Base-by-base conservation (phyloP, 2,888 invertebrate species). In the Nemotelus pantherinus region DNA sequence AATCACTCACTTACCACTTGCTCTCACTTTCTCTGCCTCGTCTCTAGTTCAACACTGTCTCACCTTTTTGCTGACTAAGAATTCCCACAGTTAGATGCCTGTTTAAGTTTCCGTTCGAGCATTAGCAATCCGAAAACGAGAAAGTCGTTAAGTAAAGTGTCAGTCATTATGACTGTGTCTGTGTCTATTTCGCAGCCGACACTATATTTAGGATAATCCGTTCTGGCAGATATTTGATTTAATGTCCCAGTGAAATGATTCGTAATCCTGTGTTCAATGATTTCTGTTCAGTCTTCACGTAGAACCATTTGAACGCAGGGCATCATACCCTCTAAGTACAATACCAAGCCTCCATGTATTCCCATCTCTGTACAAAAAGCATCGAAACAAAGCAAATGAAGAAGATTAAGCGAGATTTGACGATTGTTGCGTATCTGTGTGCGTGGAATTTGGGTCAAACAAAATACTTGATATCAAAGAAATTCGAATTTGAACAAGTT, bases 121-220 rank as follows among this genome's bases (percentile, higher is more conserved):
- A 25, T n/a, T 10, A 63, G 63, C 41, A 41, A n/a, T 41, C 60
- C 63, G 48, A 63, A 60, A 74, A 60, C 48, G 63, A 10, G 25
- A 45, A 53, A 25, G 76, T 76, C 76, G 55, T 76, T 76, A 76
- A 65, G 47, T 76, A 76, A 76, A 76, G 76, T 76, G 76, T 55
- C 76, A 64, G 63, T 55, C 76, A 64, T 65, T 76, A 74, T 60
- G 74, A 39, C 63, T 68, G 25, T n/a, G 39, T 68, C 48, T 39
- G 41, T 43, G 68, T 41, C 25, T 25, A 25, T 25, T 25, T 68
- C 25, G 10, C n/a, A 41, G 60, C 41, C 57, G 25, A 60, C 7
- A 60, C 60, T 60, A n/a, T 39, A 60, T 2, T 3, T 39, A 39
- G 2, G 39, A 10, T 39, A 7, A 71, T 55, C n/a, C 47, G 47